A percentile compares a stretch with the other conserved stretches of the same genome.
These are phyloP conservation scores for Panulirus ornatus DNA, from an alignment of 1,140 invertebrate species.

Conservation along the genomic window DNA sequence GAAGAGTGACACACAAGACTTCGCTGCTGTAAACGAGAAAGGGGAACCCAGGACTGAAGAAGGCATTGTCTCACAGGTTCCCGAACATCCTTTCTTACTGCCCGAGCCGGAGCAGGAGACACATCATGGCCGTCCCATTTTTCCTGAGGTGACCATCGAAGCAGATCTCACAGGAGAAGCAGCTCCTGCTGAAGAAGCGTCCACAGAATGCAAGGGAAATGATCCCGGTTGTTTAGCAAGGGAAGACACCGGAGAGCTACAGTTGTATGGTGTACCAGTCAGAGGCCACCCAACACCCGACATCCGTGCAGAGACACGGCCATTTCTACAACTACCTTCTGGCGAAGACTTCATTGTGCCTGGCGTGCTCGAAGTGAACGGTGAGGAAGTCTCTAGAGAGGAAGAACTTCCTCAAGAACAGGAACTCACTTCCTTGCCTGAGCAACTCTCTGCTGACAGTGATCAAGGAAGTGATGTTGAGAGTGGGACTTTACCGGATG, in stretches of 20 bases:
- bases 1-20: too few relatives aligned
- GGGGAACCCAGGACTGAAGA: neutral
- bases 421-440: neutral
- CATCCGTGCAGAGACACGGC: neutral
- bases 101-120: constrained; percentile 5
- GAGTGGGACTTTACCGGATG: neutral
- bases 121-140: neutral
- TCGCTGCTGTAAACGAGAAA: too few relatives aligned
- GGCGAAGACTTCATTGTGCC: neutral
- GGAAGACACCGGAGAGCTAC: neutral
- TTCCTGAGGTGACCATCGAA: neutral
- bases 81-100: neutral
- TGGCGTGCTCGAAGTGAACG: neutral
- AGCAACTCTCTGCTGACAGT: neutral
- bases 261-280: neutral
- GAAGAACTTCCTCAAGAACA: neutral
- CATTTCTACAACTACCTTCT: neutral
- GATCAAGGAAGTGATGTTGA: neutral
- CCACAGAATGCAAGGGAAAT: neutral
- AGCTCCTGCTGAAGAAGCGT: neutral
- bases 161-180: neutral
- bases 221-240: neutral
- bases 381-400: neutral
- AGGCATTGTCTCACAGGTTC: neutral
- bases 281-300: neutral